Evolutionary conservation across 2,797 vertebrate species (phyloP).

Genomic region (Carduelis carduelis): DNA sequence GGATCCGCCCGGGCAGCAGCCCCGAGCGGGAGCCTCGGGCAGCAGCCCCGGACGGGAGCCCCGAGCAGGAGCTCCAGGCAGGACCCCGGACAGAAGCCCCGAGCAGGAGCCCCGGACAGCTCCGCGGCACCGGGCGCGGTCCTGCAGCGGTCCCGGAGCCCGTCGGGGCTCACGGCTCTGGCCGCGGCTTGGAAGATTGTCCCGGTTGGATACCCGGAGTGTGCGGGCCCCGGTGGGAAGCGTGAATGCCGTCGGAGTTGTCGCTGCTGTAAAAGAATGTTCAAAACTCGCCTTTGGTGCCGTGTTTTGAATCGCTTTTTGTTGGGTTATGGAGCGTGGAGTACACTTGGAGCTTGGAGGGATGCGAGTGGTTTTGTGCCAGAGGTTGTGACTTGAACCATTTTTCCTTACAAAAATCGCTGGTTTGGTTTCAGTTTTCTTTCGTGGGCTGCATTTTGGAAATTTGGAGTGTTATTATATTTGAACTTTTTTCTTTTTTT

Average conservation of each 20-base stretch:
- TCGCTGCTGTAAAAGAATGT: rapidly evolving
- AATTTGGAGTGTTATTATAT: neutral
- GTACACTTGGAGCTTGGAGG: neutral
- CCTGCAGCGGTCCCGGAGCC: rapidly evolving
- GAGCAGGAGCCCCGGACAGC: neutral
- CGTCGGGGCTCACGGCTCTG: neutral
- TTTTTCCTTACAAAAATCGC: neutral
- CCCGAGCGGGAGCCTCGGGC: rapidly evolving
- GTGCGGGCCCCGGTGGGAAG: neutral
- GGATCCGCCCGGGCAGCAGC: neutral
- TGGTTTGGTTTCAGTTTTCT: neutral
- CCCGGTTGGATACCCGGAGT: rapidly evolving
- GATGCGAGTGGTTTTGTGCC: neutral
- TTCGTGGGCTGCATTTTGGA: neutral
- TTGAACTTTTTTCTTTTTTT: neutral
- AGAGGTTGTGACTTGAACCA: neutral
- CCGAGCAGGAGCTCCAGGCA: rapidly evolving
- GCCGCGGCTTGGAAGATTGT: neutral
- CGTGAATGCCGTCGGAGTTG: rapidly evolving
- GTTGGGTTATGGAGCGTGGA: rapidly evolving
- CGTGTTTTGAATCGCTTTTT: neutral
- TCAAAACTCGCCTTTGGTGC: neutral
- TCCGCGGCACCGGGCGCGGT: rapidly evolving
- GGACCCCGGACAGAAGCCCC: neutral
- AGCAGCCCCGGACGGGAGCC: neutral